Percentiles rank a stretch among this genome's conserved stretches.
Conservation (phyloP, 2,797 vertebrate species). For the Poeciliopsis turneri region DNA sequence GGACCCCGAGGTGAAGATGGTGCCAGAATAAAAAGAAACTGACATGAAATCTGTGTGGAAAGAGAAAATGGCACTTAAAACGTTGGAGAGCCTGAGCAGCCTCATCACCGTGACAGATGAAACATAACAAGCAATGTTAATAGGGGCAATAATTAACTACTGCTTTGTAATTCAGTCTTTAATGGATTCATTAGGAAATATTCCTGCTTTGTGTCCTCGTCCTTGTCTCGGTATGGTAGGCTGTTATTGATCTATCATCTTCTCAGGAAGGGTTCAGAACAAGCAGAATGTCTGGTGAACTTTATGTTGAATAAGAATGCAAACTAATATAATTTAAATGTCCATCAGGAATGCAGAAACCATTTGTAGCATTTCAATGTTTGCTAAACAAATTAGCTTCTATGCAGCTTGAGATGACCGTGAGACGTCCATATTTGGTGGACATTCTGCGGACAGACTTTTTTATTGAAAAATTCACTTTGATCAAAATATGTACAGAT, state of each 20-base stretch:
- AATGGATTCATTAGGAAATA: constrained; percentile 32
- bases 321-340: not conserved
- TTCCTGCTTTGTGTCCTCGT: not conserved
- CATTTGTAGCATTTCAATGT: not conserved
- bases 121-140: constrained; percentile 26
- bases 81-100: not conserved
- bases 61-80: constrained; percentile 5
- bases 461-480: not conserved
- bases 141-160: constrained; percentile 29
- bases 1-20: constrained; percentile 28
- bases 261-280: constrained; percentile 1
- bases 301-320: not conserved
- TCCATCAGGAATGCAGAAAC: not conserved
- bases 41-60: not conserved
- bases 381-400: not conserved
- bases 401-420: not conserved
- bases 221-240: not conserved
- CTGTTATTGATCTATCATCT: not conserved
- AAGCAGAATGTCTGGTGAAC: not conserved
- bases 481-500: not conserved
- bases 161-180: not conserved
- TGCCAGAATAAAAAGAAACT: constrained; percentile 21
- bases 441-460: not conserved
- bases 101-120: constrained; percentile 7
- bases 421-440: not conserved